phyloP scores from a whole-genome alignment of 2,113 vertebrate species.

The Proteles cristata region DNA sequence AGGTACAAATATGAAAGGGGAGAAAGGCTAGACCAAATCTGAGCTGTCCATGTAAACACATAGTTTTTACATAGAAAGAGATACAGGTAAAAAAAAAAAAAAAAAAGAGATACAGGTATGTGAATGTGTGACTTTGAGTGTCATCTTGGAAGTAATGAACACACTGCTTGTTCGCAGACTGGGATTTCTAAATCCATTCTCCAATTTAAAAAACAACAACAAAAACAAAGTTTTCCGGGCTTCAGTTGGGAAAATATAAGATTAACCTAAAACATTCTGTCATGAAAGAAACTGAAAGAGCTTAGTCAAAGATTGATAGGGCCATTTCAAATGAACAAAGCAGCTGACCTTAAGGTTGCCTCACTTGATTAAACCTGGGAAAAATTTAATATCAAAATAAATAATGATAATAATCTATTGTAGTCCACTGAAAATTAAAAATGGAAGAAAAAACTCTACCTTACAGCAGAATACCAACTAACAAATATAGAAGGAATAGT shows the following conservation, averaged over 20 bases:
- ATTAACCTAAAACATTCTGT: neutral
- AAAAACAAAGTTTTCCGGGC: neutral
- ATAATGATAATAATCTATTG: neutral
- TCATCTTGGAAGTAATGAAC: neutral
- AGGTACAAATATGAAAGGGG: neutral
- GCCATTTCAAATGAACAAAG: neutral
- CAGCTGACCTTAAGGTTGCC: neutral
- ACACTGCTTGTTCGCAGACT: neutral
- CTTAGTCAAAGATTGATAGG: neutral
- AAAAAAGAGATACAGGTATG: neutral
- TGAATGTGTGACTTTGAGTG: neutral
- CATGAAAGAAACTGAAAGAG: neutral
- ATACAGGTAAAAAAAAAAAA: too few species aligned
- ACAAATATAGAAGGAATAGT: neutral
- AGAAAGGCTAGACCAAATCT: neutral
- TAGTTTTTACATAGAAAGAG: neutral
- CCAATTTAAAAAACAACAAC: neutral
- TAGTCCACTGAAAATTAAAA: neutral
- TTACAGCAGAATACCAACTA: neutral
- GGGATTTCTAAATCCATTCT: constrained; percentile 23
- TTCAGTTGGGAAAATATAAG: neutral
- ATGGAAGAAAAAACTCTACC: neutral
- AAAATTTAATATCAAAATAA: constrained; percentile 8
- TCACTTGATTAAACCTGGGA: neutral
- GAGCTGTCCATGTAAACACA: neutral